Base-by-base conservation (phyloP, 2,113 vertebrate genomes). In the Columba livia region DNA sequence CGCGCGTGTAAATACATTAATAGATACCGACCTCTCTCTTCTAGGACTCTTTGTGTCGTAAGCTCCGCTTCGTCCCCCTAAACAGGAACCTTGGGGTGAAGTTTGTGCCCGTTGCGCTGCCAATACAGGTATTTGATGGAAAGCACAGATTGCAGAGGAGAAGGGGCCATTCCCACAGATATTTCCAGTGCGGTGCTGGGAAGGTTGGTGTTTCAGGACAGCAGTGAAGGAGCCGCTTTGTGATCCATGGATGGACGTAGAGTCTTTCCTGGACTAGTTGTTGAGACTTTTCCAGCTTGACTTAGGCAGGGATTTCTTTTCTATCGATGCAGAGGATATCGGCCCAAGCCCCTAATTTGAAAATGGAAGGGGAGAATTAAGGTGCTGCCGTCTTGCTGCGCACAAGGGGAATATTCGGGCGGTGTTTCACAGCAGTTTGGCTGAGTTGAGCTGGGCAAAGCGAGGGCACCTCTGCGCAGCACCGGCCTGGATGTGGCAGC, bases 231-330 rank as follows among this genome's bases (percentile, higher is more conserved):
- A 50, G 50, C 60, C 42, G 4, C 42, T 44, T 44, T 16, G n/a
- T n/a, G 6, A 10, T 38, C 48, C n/a, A 10, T 1, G 13, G 6
- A 42, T 11, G 40, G 2, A 3, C 2, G 0, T 0, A 11, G 15
- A 31, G 47, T 23, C 40, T 73, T 60, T 38, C 34, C 85, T 69
- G 69, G 21, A 17, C 57, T 31, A 13, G 7, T 2, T 42, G 14
- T 38, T 57, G 69, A 34, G 32, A 8, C 58, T 11, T 25, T 72
- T 62, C 72, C 61, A 58, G 51, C 65, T 19, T 8, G 18, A 34
- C 9, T 47, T 9, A 26, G 66, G 64, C 69, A 61, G 53, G 65
- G 53, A 12, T 81, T 90, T 58, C 5, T 80, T 93, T 66, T 74
- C 69, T 79, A 20, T 74, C 1, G 0, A 8, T 4, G 26, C 47